Base-by-base conservation (phyloP, 2,888 invertebrate species). In the Plemyria rubiginata region DNA sequence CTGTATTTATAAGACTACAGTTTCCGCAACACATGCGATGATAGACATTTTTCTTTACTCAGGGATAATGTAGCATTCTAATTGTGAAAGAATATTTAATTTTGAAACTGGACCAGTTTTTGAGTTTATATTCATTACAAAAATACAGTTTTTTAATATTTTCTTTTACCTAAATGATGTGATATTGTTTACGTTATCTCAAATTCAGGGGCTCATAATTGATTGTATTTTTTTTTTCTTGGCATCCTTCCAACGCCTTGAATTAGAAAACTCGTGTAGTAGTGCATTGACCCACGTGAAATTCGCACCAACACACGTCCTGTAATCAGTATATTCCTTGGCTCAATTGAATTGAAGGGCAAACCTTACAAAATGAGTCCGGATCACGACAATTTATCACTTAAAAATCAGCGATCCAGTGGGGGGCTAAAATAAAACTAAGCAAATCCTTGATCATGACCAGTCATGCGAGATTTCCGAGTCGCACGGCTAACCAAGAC, bases 301-400 rank as follows among this genome's bases (percentile, higher is more conserved):
- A 56, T 64, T 60, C 12, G 64, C 60, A 43, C 41, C 9, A 55
- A 52, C n/a, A 15, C 50, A 54, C 51, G 38, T 40, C 48, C 48
- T 54, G 48, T 43, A 16, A 28, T 46, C 43, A 50, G 46, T 22
- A 4, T 49, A 22, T 57, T 61, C 54, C 54, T 54, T 40, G 38
- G 28, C 38, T 29, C 56, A 60, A 65, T 60, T 65, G 60, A 57
- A 50, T 54, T 65, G 65, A 65, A 65, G 65, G 65, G 54, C 57
- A 65, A 57, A 45, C 16, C 45, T 60, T 54, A 57, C 46, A 54
- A 51, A 54, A 36, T 32, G 8, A 46, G n/a, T n/a, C 60, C 60
- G 65, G 65, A 65, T 60, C 51, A 60, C 22, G 54, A 54, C 65
- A 54, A 60, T 65, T 65, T 65, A 49, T 65, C 60, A 65, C 65